Base-by-base conservation (phyloP, 1,140 invertebrate genomes). In the Drosophila erecta region DNA sequence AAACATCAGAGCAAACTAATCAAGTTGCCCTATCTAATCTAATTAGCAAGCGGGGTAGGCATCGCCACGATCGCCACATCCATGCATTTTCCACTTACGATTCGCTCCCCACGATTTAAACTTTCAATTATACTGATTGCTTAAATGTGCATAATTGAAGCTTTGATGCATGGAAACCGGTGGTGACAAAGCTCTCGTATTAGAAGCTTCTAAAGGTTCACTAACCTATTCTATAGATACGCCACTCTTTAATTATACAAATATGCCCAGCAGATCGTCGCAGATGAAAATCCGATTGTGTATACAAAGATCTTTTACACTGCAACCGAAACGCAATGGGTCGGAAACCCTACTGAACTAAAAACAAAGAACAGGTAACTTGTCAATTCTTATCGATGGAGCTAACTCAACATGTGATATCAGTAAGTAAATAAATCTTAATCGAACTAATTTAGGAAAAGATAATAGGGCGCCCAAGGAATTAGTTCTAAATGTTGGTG, bases 21-120 rank as follows among this genome's bases (percentile, higher is more conserved):
- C 75, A 67, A 59, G 37, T 83, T 83, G 55, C 38, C 72, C 73
- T 66, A 86, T 86, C 83, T 87, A 86, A 86, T 86, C 79, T 76
- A 72, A 83, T 87, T 79, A 83, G 62, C 55, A 53, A 30, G 20
- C 70, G 17, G 41, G 41, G 54, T 40, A 58, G 11, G 38, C 43
- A 17, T n/a, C 35, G 20, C 12, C 15, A 50, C 73, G 74, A 70
- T 59, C 64, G 71, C 65, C 17, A 57, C 24, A 57, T 64, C 33
- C 43, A 27, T 41, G 40, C 37, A 56, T 15, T 57, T 20, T 15
- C 20, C n/a, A 73, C 54, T 73, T 60, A 22, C 47, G 30, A 38
- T 50, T 10, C 15, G 27, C 15, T 49, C 40, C 33, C 60, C 64
- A 35, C 5, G 14, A 14, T 38, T 47, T 20, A 30, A 27, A 62